Evolutionary conservation across 2,888 invertebrate species (phyloP), one percentile per base, ranked within the genome.

Genomic region (Anoncus sp.): DNA sequence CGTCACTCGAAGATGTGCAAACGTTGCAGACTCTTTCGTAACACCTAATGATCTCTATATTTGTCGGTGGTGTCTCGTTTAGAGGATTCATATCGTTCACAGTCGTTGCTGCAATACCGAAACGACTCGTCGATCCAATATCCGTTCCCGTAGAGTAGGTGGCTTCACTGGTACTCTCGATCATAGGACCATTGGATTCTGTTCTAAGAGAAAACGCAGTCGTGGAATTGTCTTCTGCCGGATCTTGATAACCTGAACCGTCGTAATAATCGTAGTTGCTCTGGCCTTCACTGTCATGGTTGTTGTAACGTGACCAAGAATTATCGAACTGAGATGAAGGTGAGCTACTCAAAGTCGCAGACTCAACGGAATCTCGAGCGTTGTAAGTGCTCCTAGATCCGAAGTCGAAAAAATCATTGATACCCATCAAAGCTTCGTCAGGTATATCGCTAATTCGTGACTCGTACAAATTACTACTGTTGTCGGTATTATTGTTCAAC

Each of bases 11-110:
- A 1, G 71, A 35, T 9, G 49, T 18, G 38, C 79, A 79, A 45
- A 57, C 63, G 43, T 81, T 80, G 71, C 89, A 89, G 10, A 84
- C 47, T 22, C 79, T 84, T 62, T 87, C 85, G 51, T 82, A 87
- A 63, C 89, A 89, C 9, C 65, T 81, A 1, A 84, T 31, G 0
- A 85, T 63, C 31, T 60, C 47, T 12, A 22, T 22, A 12, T n/a
- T 77, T 10, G 66, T 24, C 5, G 72, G 27, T 10, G 71, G 45
- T 31, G 12, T 38, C 10, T 31, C 63, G 14, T 31, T 3, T 12
- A 38, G 16, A 22, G n/a, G 31, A 59, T 57, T 49, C 16, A 22
- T 16, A n/a, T 38, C 45, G 18, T 62, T 43, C 24, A 24, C 16
- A 12, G 45, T 47, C 9, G 55, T 70, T 70, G 60, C 55, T 2